phyloP scores from a whole-genome alignment of 2,888 invertebrate genomes.

The Smittia sp. region DNA sequence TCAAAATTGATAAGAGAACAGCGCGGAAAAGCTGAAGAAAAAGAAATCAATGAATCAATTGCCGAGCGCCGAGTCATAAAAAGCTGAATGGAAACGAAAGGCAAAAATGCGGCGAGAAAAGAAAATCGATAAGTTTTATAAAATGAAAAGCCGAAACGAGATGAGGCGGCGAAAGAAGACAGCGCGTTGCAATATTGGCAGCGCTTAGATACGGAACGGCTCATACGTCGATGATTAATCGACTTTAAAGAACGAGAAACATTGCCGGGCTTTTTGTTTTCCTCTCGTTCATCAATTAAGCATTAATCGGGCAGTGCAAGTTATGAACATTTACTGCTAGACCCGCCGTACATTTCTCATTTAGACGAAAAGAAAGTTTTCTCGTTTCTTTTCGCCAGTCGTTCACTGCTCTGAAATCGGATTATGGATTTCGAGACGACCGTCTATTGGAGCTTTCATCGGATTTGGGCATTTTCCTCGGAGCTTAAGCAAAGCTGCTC shows the following conservation, averaged over 20 bases:
- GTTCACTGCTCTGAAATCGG: background rate
- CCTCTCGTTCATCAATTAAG: background rate
- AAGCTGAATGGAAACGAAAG: background rate
- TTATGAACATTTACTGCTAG: background rate
- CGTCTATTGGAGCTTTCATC: background rate
- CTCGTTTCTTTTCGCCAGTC: background rate
- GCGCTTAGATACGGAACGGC: background rate
- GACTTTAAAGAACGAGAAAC: background rate
- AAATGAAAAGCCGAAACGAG: background rate
- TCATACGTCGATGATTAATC: background rate
- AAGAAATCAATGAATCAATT: slow-evolving; percentile 1
- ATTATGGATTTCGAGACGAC: slow-evolving; percentile 21
- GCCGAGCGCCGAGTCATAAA: background rate
- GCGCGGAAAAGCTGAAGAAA: background rate
- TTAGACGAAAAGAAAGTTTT: slow-evolving; percentile 13
- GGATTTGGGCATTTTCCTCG: background rate
- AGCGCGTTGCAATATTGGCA: background rate
- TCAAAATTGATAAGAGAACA: background rate
- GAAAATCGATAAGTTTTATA: slow-evolving; percentile 14
- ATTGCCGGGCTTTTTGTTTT: background rate
- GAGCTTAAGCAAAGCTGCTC: background rate
- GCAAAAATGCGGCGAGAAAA: background rate
- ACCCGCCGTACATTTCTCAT: background rate
- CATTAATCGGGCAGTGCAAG: background rate
- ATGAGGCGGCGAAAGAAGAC: background rate